Percentiles rank a stretch among this genome's conserved stretches.
phyloP scores from a whole-genome alignment of 2,113 vertebrate species.

The Megaleporinus macrocephalus region DNA sequence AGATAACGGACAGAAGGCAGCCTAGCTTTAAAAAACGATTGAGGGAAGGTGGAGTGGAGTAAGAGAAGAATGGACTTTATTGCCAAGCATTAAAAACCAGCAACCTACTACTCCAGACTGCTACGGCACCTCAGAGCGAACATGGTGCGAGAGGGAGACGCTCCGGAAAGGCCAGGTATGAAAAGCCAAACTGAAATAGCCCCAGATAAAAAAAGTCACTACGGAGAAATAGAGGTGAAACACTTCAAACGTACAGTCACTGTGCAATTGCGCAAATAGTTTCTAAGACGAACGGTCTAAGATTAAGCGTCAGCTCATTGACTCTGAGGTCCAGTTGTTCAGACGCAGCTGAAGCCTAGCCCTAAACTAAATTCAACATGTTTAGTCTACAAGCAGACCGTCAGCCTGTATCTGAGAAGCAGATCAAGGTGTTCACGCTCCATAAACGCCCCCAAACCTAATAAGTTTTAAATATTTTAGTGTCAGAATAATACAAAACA shows the following conservation, averaged over 20 bases:
- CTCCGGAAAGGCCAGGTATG: neutral
- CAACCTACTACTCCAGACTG: neutral
- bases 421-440: constrained; percentile 7
- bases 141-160: neutral
- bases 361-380: neutral
- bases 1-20: constrained; percentile 16
- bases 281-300: constrained; percentile 7
- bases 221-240: constrained; percentile 8
- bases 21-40: neutral
- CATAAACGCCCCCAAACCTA: constrained; percentile 28
- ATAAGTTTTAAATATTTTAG: neutral
- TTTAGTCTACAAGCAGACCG: neutral
- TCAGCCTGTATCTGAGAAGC: neutral
- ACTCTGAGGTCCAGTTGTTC: neutral
- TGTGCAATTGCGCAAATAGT: constrained; percentile 52
- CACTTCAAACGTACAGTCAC: constrained; percentile 17
- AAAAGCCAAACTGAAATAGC: constrained; percentile 20
- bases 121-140: constrained; percentile 5
- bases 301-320: constrained; percentile 1
- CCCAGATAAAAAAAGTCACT: constrained; percentile 20
- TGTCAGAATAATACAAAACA: neutral
- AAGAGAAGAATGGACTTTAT: constrained; percentile 44
- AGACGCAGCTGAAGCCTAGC: neutral
- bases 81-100: constrained; percentile 18
- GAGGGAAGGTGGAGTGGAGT: neutral